Percentiles rank a stretch among this genome's conserved stretches.
Conservation (phyloP, 2,888 invertebrate genomes). For the Ferdinandea cuprea region DNA sequence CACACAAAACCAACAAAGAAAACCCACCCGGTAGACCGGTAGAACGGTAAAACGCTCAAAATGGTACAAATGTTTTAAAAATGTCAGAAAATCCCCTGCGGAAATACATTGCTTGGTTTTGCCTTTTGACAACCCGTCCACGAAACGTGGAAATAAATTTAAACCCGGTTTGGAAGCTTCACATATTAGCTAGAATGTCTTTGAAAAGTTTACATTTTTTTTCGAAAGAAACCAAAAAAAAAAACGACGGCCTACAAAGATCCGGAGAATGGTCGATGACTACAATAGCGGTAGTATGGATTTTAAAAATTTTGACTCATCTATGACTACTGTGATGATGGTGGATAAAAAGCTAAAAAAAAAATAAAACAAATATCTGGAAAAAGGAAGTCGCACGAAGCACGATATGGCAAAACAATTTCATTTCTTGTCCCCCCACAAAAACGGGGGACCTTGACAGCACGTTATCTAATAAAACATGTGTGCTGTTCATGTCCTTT, state of each 20-base stretch:
- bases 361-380: constrained; percentile 22
- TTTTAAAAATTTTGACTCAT: constrained; percentile 32
- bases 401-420: constrained; percentile 63
- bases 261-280: constrained; percentile 56
- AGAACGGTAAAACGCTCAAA: constrained; percentile 16
- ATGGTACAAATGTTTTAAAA: no score
- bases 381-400: constrained; percentile 64
- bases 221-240: constrained; percentile 20
- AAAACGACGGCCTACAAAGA: constrained; percentile 56
- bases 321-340: no score
- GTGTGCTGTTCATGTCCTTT: constrained; percentile 68
- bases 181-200: constrained; percentile 56
- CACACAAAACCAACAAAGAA: constrained; percentile 15
- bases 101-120: constrained; percentile 43
- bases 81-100: constrained; percentile 47
- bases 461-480: constrained; percentile 74
- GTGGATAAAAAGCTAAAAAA: constrained; percentile 41
- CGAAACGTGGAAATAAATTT: constrained; percentile 33
- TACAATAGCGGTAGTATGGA: constrained; percentile 37
- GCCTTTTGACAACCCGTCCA: constrained; percentile 26
- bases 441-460: constrained; percentile 62
- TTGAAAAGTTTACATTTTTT: constrained; percentile 58
- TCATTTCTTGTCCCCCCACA: constrained; percentile 36
- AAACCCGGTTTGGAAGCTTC: constrained; percentile 11
- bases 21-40: constrained; percentile 6